Evolutionary conservation across 2,888 invertebrate species (phyloP), one percentile per base, ranked within the genome.

Genomic region (Synanthedon tipuliformis): DNA sequence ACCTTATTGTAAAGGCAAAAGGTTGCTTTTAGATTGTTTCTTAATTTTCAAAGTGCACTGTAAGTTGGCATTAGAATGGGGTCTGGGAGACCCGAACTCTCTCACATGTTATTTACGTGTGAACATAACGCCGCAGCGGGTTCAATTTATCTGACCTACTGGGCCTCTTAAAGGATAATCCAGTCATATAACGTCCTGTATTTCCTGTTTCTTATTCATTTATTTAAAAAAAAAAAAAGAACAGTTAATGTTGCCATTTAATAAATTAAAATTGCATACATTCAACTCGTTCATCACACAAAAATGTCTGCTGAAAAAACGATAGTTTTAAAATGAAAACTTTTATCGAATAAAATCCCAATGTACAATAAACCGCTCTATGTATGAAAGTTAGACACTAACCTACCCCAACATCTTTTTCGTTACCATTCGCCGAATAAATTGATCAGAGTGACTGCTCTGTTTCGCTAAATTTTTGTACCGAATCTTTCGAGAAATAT

Each of bases 71-170:
- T 60, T 56, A 60, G 60, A 57, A 63, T 65, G 53, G 61, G 66
- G 63, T 66, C 69, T 59, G 60, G 61, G 69, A 66, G 66, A 63
- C 68, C 71, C 78, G 73, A 73, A 75, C 80, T 81, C 80, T 81
- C 83, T 81, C 34, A 81, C 82, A 82, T 81, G 86, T 85, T 87
- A 86, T 87, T 87, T 87, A 87, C 85, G 86, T 86, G 86, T 84
- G 86, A 86, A 85, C 85, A 84, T 83, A 80, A 75, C 76, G 75
- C 80, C 75, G 68, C 77, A 73, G 75, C 81, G 84, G 83, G 86
- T 85, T 83, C 84, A 85, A 86, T 86, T 86, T 86, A 86, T 87
- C 84, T 87, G 86, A 86, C 86, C 86, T 87, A 86, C 80, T 85
- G 76, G 81, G 84, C 83, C 81, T 81, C 79, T 60, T 61, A 61